A percentile compares a stretch with the other conserved stretches of the same genome.
These are phyloP conservation scores for Thalassaphorura encarpata DNA, from an alignment of 1,140 invertebrate genomes.

Conservation along the genomic window DNA sequence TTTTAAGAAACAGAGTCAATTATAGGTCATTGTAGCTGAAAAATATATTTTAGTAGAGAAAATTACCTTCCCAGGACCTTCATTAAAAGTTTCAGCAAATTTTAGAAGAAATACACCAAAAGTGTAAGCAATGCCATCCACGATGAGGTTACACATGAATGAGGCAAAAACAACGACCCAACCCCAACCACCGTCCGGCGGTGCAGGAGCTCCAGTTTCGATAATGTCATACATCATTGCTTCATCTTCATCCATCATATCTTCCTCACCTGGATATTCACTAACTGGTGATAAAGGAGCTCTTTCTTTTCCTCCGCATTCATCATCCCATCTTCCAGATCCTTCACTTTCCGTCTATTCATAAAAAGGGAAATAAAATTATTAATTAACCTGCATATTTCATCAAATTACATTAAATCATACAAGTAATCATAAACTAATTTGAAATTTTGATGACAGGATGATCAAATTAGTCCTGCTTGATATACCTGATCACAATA, in stretches of 20 bases:
- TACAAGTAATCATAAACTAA: too few relatives aligned
- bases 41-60: too few relatives aligned
- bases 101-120: constrained; percentile 79
- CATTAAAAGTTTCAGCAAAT: constrained; percentile 68
- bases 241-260: constrained; percentile 46
- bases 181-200: constrained; percentile 69
- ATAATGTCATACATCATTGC: constrained; percentile 59
- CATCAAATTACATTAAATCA: too few relatives aligned
- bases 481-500: too few relatives aligned
- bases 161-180: constrained; percentile 93
- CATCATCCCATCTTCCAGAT: too few relatives aligned
- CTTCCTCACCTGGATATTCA: constrained; percentile 27
- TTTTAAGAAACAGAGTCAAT: too few relatives aligned
- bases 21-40: too few relatives aligned
- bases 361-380: too few relatives aligned
- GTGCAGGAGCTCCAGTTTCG: constrained; percentile 46
- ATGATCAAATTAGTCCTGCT: too few relatives aligned
- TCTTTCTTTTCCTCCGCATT: constrained; percentile 49
- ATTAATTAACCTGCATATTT: too few relatives aligned
- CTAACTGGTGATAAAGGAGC: constrained; percentile 34
- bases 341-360: constrained; percentile 23
- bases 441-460: too few relatives aligned
- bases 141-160: constrained; percentile 96
- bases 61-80: constrained; percentile 75
- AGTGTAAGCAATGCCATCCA: constrained; percentile 93